A percentile compares a stretch with the other conserved stretches of the same genome.
These are phyloP conservation scores for Philantomba maxwellii DNA, from an alignment of 2,113 vertebrate species.

Conservation along the genomic window DNA sequence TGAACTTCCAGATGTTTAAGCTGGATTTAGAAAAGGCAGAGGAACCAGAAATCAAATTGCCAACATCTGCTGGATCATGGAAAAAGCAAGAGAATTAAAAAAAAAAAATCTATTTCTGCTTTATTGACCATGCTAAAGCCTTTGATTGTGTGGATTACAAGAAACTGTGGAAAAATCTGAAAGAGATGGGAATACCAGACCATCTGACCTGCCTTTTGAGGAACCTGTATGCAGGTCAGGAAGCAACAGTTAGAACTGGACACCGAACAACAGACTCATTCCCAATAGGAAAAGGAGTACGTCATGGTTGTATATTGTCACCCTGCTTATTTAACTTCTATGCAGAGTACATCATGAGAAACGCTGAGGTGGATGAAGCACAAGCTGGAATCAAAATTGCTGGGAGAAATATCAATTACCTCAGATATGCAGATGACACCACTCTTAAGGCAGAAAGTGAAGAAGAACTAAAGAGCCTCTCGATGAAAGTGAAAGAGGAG, in stretches of 20 bases:
- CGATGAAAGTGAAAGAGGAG: not conserved
- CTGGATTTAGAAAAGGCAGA: not conserved
- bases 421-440: not conserved
- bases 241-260: not conserved
- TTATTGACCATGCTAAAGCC: not conserved
- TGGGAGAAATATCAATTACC: rapidly evolving
- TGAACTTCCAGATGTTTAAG: not conserved
- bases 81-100: not conserved
- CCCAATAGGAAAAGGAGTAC: not conserved
- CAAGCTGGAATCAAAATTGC: not conserved
- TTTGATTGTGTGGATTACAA: not conserved
- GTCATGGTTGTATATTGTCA: not conserved
- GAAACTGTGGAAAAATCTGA: not conserved
- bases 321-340: not conserved
- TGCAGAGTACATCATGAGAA: not conserved
- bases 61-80: not conserved
- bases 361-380: not conserved
- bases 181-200: not conserved
- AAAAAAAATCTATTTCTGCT: not conserved
- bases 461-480: not conserved
- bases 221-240: not conserved
- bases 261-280: not conserved
- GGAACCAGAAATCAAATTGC: not conserved
- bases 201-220: not conserved
- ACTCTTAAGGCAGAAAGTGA: not conserved